These are phyloP conservation scores for Falco rusticolus DNA, from an alignment of 2,797 vertebrate genomes.

Conservation along the genomic window DNA sequence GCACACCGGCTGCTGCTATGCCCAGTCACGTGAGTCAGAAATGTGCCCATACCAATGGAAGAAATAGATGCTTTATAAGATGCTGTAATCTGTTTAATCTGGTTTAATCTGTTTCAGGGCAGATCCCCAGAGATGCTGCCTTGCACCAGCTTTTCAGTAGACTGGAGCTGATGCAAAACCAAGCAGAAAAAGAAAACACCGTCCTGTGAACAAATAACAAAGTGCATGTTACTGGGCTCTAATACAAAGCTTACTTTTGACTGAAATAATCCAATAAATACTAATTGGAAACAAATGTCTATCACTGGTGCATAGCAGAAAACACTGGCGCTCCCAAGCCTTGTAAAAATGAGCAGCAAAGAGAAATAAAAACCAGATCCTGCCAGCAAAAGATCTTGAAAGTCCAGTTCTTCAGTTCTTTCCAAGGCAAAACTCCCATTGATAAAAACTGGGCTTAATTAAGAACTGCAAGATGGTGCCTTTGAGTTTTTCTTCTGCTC, in stretches of 20 bases:
- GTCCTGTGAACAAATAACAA: background rate
- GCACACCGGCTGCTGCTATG: rapidly evolving
- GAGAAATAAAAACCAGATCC: slow-evolving; percentile 1
- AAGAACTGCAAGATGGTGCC: background rate
- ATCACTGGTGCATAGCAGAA: background rate
- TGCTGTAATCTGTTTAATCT: background rate
- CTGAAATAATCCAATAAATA: slow-evolving; percentile 41
- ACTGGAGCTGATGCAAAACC: background rate
- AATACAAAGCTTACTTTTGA: background rate
- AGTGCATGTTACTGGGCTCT: background rate
- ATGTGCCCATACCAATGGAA: background rate
- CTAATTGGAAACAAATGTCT: slow-evolving; percentile 35
- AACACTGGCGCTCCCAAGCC: background rate
- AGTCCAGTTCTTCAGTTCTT: background rate
- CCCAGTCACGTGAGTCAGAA: background rate
- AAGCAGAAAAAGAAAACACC: background rate
- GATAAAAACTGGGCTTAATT: background rate
- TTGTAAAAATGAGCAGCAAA: background rate
- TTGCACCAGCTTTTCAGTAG: background rate
- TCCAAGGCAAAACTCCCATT: background rate
- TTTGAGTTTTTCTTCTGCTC: background rate
- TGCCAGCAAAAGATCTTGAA: background rate
- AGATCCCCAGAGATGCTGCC: background rate
- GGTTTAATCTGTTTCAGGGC: background rate
- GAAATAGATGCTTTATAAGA: background rate